phyloP scores from a whole-genome alignment of 1,140 invertebrate species.

The Phymastichus coffea region DNA sequence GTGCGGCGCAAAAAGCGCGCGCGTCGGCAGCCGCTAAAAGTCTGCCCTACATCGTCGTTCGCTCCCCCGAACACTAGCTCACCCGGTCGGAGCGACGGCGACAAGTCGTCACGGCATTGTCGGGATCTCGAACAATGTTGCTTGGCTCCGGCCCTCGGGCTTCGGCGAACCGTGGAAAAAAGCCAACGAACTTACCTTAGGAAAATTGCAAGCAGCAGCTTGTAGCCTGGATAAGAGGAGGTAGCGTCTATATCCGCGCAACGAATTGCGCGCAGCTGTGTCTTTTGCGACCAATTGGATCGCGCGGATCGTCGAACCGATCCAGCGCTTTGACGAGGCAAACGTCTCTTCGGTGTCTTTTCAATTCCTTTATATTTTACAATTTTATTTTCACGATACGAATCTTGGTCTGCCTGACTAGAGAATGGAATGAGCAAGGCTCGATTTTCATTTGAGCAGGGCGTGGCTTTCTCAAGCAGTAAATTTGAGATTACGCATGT shows the following conservation, averaged over 20 bases:
- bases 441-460: not conserved
- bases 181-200: not conserved
- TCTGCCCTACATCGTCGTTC: not conserved
- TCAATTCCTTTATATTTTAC: too few relatives aligned
- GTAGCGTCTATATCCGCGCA: not conserved
- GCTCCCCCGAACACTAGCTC: not conserved
- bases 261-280: not conserved
- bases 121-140: not conserved
- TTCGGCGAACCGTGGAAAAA: not conserved
- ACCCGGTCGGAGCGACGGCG: not conserved
- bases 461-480: conserved; percentile 11
- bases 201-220: conserved; percentile 1
- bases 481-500: conserved; percentile 11
- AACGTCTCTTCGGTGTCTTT: too few relatives aligned
- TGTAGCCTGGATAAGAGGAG: conserved; percentile 10
- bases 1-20: too few relatives aligned
- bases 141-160: not conserved
- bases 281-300: too few relatives aligned
- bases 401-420: too few relatives aligned
- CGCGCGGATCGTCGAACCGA: too few relatives aligned
- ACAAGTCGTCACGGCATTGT: conserved; percentile 16
- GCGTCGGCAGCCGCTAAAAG: too few relatives aligned
- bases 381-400: too few relatives aligned
- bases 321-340: too few relatives aligned
- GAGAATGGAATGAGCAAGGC: too few relatives aligned